phyloP scores from a whole-genome alignment of 2,888 invertebrate genomes.

The Catocala nupta region DNA sequence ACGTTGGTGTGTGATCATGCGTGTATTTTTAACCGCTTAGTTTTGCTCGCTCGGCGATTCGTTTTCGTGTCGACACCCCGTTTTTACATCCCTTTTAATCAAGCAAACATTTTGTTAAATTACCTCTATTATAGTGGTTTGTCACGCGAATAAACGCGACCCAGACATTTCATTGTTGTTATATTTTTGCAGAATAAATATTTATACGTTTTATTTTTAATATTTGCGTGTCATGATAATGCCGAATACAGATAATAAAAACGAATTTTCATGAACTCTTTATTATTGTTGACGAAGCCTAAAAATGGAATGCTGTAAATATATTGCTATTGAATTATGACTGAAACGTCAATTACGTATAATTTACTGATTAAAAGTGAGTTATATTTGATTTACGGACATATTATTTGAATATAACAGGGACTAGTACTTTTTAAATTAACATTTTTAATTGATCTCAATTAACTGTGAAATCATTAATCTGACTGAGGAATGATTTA shows the following conservation, averaged over 20 bases:
- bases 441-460: slow-evolving; percentile 7
- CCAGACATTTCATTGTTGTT: too few relatives aligned
- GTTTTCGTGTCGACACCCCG: slow-evolving; percentile 48
- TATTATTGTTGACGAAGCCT: slow-evolving; percentile 17
- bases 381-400: background rate
- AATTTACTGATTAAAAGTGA: background rate
- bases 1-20: slow-evolving; percentile 56
- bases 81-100: slow-evolving; percentile 22
- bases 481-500: slow-evolving; percentile 6
- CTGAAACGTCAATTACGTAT: too few relatives aligned
- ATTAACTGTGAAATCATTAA: slow-evolving; percentile 13
- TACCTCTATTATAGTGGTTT: slow-evolving; percentile 3
- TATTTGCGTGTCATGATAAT: too few relatives aligned
- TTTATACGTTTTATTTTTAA: too few relatives aligned
- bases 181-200: background rate
- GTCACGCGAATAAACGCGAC: too few relatives aligned
- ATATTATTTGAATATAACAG: background rate
- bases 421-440: slow-evolving; percentile 1
- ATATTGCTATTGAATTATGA: background rate
- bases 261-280: background rate
- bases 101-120: slow-evolving; percentile 19
- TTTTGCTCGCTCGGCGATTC: slow-evolving; percentile 26
- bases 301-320: slow-evolving; percentile 12
- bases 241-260: background rate
- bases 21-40: slow-evolving; percentile 54